phyloP scores from a whole-genome alignment of 2,888 invertebrate genomes.

The Callyntrura sp. region DNA sequence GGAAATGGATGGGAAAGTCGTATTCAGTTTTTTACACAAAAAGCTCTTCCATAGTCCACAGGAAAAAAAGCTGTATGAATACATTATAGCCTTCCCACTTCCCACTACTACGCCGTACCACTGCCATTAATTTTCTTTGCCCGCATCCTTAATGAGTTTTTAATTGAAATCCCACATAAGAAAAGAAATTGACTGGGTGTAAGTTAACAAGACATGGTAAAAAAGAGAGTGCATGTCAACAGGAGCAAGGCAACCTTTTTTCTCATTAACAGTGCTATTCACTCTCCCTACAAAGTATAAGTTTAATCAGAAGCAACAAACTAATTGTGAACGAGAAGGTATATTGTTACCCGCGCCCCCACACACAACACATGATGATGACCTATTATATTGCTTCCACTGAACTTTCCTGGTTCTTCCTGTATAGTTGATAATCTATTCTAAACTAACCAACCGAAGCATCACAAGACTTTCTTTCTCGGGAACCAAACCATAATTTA shows the following conservation, averaged over 20 bases:
- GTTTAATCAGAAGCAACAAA: not conserved
- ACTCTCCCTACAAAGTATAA: not conserved
- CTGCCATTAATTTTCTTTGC: constrained; percentile 7
- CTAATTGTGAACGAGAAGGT: too few species aligned
- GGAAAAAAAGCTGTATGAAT: too few species aligned
- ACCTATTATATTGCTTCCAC: too few species aligned
- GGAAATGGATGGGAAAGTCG: not conserved
- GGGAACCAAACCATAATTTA: too few species aligned
- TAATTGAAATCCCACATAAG: constrained; percentile 34
- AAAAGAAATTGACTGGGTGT: not conserved
- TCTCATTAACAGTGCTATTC: not conserved
- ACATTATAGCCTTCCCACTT: not conserved
- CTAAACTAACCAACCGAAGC: too few species aligned
- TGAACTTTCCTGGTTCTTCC: too few species aligned
- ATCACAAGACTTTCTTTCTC: too few species aligned
- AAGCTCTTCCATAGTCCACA: not conserved
- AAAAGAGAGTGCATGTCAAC: not conserved
- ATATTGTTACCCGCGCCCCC: too few species aligned
- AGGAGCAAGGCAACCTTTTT: not conserved
- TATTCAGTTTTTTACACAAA: too few species aligned
- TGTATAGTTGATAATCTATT: too few species aligned
- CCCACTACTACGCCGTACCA: not conserved
- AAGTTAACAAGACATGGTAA: not conserved
- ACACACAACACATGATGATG: too few species aligned
- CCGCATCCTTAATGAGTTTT: constrained; percentile 20